phyloP scores from a whole-genome alignment of 2,888 invertebrate genomes.

The Pomacea canaliculata region DNA sequence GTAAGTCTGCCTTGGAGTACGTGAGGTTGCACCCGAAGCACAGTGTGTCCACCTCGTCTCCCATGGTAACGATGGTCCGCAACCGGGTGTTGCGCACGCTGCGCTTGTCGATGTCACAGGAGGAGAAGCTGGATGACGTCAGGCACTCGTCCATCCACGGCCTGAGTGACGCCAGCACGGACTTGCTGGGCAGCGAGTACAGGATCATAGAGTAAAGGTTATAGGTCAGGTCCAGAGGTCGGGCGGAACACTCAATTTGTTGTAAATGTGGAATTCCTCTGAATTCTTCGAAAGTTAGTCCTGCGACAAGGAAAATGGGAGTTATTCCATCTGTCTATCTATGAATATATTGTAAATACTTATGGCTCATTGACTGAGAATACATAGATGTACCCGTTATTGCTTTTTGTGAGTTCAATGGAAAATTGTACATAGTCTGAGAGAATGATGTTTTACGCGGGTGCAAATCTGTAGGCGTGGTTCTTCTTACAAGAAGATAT shows the following conservation, averaged over 20 bases:
- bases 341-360: not conserved
- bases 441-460: too few relatives aligned
- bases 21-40: constrained; percentile 13
- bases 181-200: not conserved
- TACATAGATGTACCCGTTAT: not conserved
- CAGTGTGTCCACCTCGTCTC: not conserved
- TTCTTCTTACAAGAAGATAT: not conserved
- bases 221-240: not conserved
- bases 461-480: not conserved
- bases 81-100: not conserved
- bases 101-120: constrained; percentile 16
- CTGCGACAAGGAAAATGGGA: not conserved
- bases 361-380: not conserved
- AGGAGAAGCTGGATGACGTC: constrained; percentile 14
- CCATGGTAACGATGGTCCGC: constrained; percentile 10
- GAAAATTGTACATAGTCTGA: too few relatives aligned
- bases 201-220: constrained; percentile 17
- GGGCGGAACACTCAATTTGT: constrained; percentile 9
- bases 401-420: not conserved
- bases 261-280: constrained; percentile 12
- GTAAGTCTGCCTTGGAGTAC: not conserved
- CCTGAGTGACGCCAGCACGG: not conserved
- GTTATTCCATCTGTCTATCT: not conserved
- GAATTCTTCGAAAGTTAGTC: constrained; percentile 1
- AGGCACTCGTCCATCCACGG: constrained; percentile 23